Evolutionary conservation across 2,888 invertebrate genomes (phyloP), one percentile per base, ranked within the genome.

Genomic region (Eristalinus sepulchralis): DNA sequence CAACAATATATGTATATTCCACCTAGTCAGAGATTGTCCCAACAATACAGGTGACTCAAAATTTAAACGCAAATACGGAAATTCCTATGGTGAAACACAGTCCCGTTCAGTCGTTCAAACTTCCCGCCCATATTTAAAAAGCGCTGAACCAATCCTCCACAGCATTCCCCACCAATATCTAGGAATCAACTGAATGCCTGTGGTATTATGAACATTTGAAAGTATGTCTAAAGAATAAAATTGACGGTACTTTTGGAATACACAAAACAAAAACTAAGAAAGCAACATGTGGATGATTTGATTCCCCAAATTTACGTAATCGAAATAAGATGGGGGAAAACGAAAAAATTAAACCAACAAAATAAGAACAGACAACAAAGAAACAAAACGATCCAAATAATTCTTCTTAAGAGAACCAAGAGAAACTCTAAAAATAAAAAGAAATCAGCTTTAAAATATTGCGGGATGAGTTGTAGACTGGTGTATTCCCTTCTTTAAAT

Each of bases 241-340:
- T 77, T 64, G 59, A 83, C 10, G n/a, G 10, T 31, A 64, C 60
- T 64, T 59, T 34, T 39, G 62, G 20, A 17, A 17, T 47, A 17
- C 17, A 47, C n/a, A 17, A 8, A 47, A 47, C 17, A 47, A 47
- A 47, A 47, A 1, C 47, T 17, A 17, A 73, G 73, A 78, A 73
- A 86, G 85, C 82, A 86, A 82, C 82, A 78, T 86, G 85, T 86
- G 82, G 73, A 82, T 68, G 73, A 68, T 77, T 77, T 81, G 72
- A 76, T 36, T 79, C 33, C 34, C 57, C 31, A 27, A 71, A 59
- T 53, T 39, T 63, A 62, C 59, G 68, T 57, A 75, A 63, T 31
- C n/a, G 66, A 67, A 55, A 66, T 22, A 20, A 36, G 5, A 31
- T 20, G 17, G 17, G 9, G n/a, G 62, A 33, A 36, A 20, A 39